Evolutionary conservation across 1,140 invertebrate genomes (phyloP).

Genomic region (Diachasmimorpha longicaudata): DNA sequence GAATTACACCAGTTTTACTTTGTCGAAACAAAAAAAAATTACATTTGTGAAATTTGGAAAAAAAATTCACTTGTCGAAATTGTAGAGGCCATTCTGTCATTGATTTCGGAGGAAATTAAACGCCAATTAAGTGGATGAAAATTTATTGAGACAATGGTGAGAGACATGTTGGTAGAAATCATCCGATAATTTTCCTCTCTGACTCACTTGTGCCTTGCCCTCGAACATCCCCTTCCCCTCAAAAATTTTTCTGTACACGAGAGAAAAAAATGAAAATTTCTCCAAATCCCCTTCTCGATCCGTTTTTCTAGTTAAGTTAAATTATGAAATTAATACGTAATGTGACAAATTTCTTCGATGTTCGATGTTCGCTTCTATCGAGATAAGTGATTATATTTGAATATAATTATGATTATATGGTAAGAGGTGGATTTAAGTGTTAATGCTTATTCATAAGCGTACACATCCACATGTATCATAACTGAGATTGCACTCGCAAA

Average conservation of each 20-base stretch:
- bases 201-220: conserved; percentile 54
- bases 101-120: not conserved
- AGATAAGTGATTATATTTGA: conserved; percentile 25
- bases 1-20: not conserved
- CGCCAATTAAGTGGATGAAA: not conserved
- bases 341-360: conserved; percentile 41
- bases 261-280: not conserved
- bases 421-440: not conserved
- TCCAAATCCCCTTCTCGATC: conserved; percentile 23
- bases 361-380: conserved; percentile 48
- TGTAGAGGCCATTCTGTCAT: not conserved
- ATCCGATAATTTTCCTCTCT: conserved; percentile 32
- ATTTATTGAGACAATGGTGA: conserved; percentile 1
- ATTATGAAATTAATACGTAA: conserved; percentile 18
- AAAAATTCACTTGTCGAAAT: not conserved
- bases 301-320: conserved; percentile 28
- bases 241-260: conserved; percentile 33
- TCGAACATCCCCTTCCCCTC: conserved; percentile 36
- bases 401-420: conserved; percentile 11
- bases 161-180: not conserved
- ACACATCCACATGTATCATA: conserved; percentile 11
- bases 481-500: not conserved
- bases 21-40: too few relatives aligned
- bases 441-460: not conserved
- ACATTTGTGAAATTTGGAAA: not conserved